These are phyloP conservation scores for Hyperoplus lanceolatus DNA, from an alignment of 2,797 vertebrate genomes.

Conservation along the genomic window DNA sequence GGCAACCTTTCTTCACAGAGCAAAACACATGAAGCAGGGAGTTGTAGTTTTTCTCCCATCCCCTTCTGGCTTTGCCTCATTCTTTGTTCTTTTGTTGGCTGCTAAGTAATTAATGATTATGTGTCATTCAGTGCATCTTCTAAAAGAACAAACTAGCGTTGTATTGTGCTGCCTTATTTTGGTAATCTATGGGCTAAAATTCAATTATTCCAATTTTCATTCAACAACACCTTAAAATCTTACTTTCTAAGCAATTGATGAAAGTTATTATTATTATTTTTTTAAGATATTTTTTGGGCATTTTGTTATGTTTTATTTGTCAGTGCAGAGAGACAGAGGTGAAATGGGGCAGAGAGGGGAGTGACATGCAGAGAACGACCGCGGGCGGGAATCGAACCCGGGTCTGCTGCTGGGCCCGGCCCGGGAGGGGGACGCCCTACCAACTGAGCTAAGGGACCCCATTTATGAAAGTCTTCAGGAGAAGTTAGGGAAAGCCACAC, in stretches of 20 bases:
- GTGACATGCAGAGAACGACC: too few species aligned
- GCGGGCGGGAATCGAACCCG: too few species aligned
- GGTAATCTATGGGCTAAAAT: background rate
- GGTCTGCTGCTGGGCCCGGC: too few species aligned
- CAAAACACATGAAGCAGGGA: background rate
- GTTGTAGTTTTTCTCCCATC: constrained; percentile 10
- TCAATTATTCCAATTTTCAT: background rate
- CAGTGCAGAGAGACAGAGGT: too few species aligned
- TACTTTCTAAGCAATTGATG: too few species aligned
- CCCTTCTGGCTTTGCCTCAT: background rate
- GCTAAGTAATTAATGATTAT: constrained; percentile 19
- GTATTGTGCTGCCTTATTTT: background rate
- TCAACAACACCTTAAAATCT: too few species aligned
- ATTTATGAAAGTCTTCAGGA: background rate
- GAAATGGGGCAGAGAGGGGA: too few species aligned
- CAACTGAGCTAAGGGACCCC: too few species aligned
- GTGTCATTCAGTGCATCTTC: constrained; percentile 1
- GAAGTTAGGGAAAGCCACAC: background rate
- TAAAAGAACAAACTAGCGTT: background rate
- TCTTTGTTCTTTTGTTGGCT: constrained; percentile 14
- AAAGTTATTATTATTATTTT: too few species aligned
- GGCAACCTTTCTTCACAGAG: constrained; percentile 2
- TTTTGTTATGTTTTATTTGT: too few species aligned
- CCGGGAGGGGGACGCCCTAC: too few species aligned
- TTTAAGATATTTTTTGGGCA: too few species aligned